Conservation (phyloP, 1,140 invertebrate genomes). For the Helicoverpa zea region DNA sequence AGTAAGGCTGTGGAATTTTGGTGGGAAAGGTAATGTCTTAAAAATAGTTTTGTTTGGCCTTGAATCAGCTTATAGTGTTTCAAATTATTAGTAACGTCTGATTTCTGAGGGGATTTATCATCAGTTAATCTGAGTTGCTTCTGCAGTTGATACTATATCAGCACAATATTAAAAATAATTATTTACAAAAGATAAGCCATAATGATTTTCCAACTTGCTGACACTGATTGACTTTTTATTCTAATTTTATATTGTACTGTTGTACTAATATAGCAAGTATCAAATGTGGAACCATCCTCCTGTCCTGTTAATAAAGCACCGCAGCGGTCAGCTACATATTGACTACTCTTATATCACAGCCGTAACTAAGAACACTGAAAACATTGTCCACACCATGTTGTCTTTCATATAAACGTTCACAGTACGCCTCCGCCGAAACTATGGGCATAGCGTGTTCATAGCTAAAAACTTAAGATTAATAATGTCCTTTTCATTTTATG, state of each 20-base stretch:
- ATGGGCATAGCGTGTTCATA: slow-evolving; percentile 29
- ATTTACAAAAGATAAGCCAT: slow-evolving; percentile 2
- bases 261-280: slow-evolving; percentile 38
- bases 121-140: slow-evolving; percentile 16
- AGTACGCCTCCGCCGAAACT: slow-evolving; percentile 5
- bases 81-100: slow-evolving; percentile 17
- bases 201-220: slow-evolving; percentile 7
- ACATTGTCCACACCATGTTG: slow-evolving; percentile 37
- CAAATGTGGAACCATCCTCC: slow-evolving; percentile 34
- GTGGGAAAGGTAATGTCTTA: slow-evolving; percentile 40
- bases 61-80: slow-evolving; percentile 36
- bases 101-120: slow-evolving; percentile 44
- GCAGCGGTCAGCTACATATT: slow-evolving; percentile 30
- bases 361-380: slow-evolving; percentile 64
- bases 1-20: slow-evolving; percentile 21
- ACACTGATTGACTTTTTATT: neutral
- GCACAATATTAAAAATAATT: slow-evolving; percentile 20
- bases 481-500: slow-evolving; percentile 26
- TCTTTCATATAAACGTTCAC: slow-evolving; percentile 16
- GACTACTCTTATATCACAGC: slow-evolving; percentile 72
- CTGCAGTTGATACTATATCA: slow-evolving; percentile 33
- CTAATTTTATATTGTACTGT: slow-evolving; percentile 34
- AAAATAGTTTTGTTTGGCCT: slow-evolving; percentile 14
- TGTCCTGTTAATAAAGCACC: slow-evolving; percentile 24
- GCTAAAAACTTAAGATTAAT: slow-evolving; percentile 30